Percentiles rank a stretch among this genome's conserved stretches.
Evolutionary conservation across 2,797 vertebrate species (phyloP).

Genomic region (Peromyscus nudipes): DNA sequence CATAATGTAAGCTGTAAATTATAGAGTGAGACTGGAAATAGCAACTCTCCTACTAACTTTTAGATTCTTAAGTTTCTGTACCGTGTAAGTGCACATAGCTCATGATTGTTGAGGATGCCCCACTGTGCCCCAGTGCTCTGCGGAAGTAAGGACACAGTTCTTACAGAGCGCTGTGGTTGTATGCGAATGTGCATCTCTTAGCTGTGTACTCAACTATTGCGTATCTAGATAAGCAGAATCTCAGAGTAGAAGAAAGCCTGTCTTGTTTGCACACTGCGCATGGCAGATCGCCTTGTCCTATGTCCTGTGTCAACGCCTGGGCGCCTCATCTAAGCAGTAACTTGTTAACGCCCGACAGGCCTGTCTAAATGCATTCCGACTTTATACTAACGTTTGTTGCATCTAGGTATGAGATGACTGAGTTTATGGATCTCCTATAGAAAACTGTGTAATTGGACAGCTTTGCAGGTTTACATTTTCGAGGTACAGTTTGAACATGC

Average conservation of each 20-base stretch:
- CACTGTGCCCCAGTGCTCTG: not conserved
- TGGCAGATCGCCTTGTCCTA: slow-evolving; percentile 75
- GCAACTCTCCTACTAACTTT: slow-evolving; percentile 80
- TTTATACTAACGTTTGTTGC: not conserved
- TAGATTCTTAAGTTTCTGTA: slow-evolving; percentile 83
- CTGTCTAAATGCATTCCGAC: slow-evolving; percentile 29
- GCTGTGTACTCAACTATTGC: slow-evolving; percentile 69
- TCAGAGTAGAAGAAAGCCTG: slow-evolving; percentile 67
- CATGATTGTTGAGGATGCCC: not conserved
- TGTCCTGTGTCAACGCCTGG: slow-evolving; percentile 72
- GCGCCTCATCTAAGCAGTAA: slow-evolving; percentile 52
- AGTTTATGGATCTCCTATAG: slow-evolving; percentile 15
- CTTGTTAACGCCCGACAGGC: not conserved
- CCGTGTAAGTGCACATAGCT: slow-evolving; percentile 68
- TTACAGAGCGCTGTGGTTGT: slow-evolving; percentile 61
- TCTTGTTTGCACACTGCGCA: slow-evolving; percentile 80
- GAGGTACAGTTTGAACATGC: slow-evolving; percentile 20
- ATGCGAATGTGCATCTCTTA: slow-evolving; percentile 57
- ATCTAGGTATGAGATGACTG: slow-evolving; percentile 24
- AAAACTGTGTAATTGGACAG: not conserved
- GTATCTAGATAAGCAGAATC: slow-evolving; percentile 56
- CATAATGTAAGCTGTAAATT: slow-evolving; percentile 75
- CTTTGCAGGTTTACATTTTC: slow-evolving; percentile 33
- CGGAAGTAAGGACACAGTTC: slow-evolving; percentile 68
- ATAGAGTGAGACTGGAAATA: slow-evolving; percentile 78